phyloP scores from a whole-genome alignment of 2,888 invertebrate species.

The Anodontia alba region DNA sequence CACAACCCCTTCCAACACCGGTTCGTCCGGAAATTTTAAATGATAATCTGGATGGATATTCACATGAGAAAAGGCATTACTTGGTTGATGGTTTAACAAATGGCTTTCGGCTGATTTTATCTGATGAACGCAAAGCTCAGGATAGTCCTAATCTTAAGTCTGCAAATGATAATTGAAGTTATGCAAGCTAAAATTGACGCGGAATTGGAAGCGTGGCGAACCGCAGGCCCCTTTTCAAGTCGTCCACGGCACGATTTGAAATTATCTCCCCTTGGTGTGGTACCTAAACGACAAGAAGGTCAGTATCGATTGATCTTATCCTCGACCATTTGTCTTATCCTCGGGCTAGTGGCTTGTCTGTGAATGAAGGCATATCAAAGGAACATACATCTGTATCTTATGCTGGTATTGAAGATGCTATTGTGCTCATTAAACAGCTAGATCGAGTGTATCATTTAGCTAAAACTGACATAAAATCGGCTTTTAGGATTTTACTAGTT shows the following conservation, averaged over 20 bases:
- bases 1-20: background rate
- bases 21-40: background rate
- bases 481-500: slow-evolving; percentile 37
- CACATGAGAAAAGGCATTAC: background rate
- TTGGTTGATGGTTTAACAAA: background rate
- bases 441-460: slow-evolving; percentile 5
- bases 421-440: background rate
- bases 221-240: slow-evolving; percentile 19
- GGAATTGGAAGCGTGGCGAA: slow-evolving; percentile 18
- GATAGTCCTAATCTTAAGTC: background rate
- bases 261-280: slow-evolving; percentile 14
- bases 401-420: slow-evolving; percentile 35
- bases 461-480: slow-evolving; percentile 31
- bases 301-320: slow-evolving; percentile 32
- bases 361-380: slow-evolving; percentile 32
- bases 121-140: background rate
- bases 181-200: background rate
- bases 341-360: slow-evolving; percentile 13
- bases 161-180: background rate
- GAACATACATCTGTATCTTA: slow-evolving; percentile 29
- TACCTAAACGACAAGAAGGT: too few relatives aligned
- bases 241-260: slow-evolving; percentile 23
- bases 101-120: background rate
- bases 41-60: background rate
- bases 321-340: slow-evolving; percentile 46